These are phyloP conservation scores for Ophioderma brevispina DNA, from an alignment of 35 echinoderm and acorn worm genomes.

Conservation along the genomic window DNA sequence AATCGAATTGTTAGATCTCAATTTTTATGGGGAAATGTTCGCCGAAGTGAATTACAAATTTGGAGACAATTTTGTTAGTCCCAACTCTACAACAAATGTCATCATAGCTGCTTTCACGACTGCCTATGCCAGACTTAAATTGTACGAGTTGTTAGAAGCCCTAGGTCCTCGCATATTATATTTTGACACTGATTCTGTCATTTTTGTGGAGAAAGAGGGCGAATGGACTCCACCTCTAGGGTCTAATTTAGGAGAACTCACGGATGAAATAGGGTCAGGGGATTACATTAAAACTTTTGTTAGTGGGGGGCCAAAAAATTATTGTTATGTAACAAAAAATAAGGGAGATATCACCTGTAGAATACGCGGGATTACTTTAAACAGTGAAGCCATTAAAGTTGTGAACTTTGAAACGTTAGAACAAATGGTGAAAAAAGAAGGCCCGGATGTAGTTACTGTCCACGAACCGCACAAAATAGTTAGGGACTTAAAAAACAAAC, in stretches of 20 bases:
- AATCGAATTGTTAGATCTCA: slow-evolving; percentile 15
- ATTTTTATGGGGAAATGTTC: slow-evolving; percentile 33
- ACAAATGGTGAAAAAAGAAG: slow-evolving; percentile 54
- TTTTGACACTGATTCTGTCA: slow-evolving; percentile 45
- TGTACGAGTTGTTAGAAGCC: slow-evolving; percentile 45
- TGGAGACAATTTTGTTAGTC: slow-evolving; percentile 47
- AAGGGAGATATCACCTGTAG: slow-evolving; percentile 49
- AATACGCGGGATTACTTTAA: slow-evolving; percentile 73
- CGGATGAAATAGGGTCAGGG: slow-evolving; percentile 43
- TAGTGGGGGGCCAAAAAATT: slow-evolving; percentile 61
- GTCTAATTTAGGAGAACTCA: slow-evolving; percentile 39
- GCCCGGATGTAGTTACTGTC: slow-evolving; percentile 18
- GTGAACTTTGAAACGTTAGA: slow-evolving; percentile 62
- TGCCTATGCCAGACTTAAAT: slow-evolving; percentile 58
- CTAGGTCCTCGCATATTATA: slow-evolving; percentile 36
- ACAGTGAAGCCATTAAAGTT: slow-evolving; percentile 37
- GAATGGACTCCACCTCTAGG: slow-evolving; percentile 23
- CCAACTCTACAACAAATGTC: slow-evolving; percentile 60
- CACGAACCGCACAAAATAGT: slow-evolving; percentile 60
- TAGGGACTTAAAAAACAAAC: slow-evolving; percentile 16
- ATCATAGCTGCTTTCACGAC: slow-evolving; percentile 78
- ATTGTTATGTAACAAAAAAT: slow-evolving; percentile 59
- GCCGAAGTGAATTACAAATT: slow-evolving; percentile 51
- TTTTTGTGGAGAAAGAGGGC: slow-evolving; percentile 13
- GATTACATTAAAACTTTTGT: slow-evolving; percentile 63